phyloP scores from a whole-genome alignment of 2,888 invertebrate species.

The Leptarthrus brevirostris region DNA sequence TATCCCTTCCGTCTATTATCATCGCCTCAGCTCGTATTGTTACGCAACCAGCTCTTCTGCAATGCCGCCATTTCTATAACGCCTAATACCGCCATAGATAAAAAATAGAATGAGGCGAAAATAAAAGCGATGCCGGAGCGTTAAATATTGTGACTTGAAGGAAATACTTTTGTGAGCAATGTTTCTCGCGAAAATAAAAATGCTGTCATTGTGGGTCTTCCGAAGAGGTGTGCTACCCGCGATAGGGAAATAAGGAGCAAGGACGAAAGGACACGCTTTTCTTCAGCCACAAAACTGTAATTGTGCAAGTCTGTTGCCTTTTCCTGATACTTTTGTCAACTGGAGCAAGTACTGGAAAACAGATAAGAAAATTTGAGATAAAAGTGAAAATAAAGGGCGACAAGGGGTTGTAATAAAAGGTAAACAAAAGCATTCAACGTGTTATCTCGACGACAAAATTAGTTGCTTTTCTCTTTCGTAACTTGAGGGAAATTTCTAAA shows the following conservation, averaged over 20 bases:
- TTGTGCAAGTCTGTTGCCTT: conserved; percentile 12
- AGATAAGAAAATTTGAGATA: conserved; percentile 45
- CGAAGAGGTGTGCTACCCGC: not conserved
- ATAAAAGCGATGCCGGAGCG: conserved; percentile 42
- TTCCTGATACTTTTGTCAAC: conserved; percentile 36
- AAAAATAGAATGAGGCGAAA: conserved; percentile 38
- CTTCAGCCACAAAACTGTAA: conserved; percentile 15
- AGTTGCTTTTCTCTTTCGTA: not conserved
- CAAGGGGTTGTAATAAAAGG: conserved; percentile 41
- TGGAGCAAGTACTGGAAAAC: conserved; percentile 34
- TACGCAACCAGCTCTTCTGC: conserved; percentile 31
- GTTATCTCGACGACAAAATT: conserved; percentile 1
- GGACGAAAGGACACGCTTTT: not conserved
- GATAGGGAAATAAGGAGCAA: not conserved
- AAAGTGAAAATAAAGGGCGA: conserved; percentile 32
- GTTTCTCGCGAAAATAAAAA: conserved; percentile 40
- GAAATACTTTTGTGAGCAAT: conserved; percentile 47
- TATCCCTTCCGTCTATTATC: conserved; percentile 44
- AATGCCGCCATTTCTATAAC: conserved; percentile 21
- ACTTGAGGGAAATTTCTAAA: too few relatives aligned
- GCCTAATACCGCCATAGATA: conserved; percentile 38
- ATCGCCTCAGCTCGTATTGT: conserved; percentile 35
- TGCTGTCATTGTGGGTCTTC: conserved; percentile 13
- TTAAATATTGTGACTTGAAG: conserved; percentile 43
- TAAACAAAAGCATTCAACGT: conserved; percentile 14